Percentiles rank a stretch among this genome's conserved stretches.
Conservation (phyloP, 2,113 vertebrate genomes). For the Arizona elegans region DNA sequence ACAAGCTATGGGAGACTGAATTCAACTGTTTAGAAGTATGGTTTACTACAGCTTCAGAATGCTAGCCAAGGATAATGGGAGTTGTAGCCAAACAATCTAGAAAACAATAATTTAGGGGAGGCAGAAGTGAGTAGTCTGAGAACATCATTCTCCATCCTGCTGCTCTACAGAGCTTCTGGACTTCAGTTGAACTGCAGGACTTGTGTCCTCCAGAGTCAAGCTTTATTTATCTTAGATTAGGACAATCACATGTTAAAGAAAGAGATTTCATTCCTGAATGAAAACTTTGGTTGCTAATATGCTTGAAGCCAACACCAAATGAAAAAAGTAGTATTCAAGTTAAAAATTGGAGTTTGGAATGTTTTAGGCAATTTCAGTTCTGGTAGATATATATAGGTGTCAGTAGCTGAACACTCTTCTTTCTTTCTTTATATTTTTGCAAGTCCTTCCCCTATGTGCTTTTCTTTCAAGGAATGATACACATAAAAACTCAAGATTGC, state of each 20-base stretch:
- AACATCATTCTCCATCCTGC: background rate
- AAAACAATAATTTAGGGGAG: background rate
- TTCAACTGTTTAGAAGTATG: background rate
- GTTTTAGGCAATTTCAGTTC: background rate
- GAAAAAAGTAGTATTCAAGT: background rate
- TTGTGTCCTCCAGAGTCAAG: background rate
- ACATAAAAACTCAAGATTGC: background rate
- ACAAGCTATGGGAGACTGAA: background rate
- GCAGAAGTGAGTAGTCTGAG: background rate
- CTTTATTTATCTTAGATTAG: background rate
- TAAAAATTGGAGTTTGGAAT: background rate
- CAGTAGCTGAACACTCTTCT: too few species aligned
- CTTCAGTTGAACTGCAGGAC: background rate
- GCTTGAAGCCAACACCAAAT: background rate
- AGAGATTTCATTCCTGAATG: background rate
- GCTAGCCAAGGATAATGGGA: background rate
- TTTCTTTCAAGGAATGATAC: background rate
- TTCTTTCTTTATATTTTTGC: background rate
- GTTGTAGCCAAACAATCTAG: background rate
- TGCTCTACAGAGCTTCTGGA: background rate
- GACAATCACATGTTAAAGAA: background rate
- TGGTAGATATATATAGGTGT: background rate
- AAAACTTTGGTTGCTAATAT: background rate
- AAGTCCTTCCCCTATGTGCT: background rate
- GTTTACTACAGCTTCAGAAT: background rate